These are phyloP conservation scores for Teleopsis dalmanni DNA, from an alignment of 1,140 invertebrate genomes.

Conservation along the genomic window DNA sequence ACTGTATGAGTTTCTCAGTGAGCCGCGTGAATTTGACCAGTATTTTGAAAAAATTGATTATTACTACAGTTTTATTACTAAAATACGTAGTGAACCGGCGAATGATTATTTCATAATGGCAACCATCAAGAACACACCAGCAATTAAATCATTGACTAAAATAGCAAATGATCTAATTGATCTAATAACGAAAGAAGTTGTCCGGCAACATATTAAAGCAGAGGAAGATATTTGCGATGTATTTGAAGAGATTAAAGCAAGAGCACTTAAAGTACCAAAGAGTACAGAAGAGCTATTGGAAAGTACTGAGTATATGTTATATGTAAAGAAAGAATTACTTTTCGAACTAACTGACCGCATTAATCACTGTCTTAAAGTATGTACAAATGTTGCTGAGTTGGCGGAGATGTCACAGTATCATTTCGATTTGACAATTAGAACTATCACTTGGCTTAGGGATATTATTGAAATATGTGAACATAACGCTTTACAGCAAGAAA, in stretches of 20 bases:
- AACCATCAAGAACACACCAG: constrained; percentile 47
- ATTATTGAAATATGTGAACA: constrained; percentile 65
- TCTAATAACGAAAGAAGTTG: constrained; percentile 48
- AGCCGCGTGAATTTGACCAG: constrained; percentile 49
- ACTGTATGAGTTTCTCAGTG: constrained; percentile 37
- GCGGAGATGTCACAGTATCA: constrained; percentile 58
- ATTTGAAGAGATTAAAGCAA: constrained; percentile 55
- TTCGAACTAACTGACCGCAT: constrained; percentile 56
- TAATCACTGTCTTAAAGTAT: constrained; percentile 52
- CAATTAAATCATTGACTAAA: constrained; percentile 44
- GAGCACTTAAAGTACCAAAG: constrained; percentile 55
- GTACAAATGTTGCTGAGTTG: constrained; percentile 60
- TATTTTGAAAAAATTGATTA: constrained; percentile 52
- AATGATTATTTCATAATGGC: constrained; percentile 57
- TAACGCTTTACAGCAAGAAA: constrained; percentile 66
- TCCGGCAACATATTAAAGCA: constrained; percentile 46
- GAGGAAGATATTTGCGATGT: constrained; percentile 56
- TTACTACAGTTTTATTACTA: constrained; percentile 52
- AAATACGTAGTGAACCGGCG: constrained; percentile 51
- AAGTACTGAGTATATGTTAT: constrained; percentile 57
- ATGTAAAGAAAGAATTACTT: constrained; percentile 54
- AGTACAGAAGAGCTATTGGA: constrained; percentile 67
- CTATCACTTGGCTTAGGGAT: constrained; percentile 63
- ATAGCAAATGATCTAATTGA: constrained; percentile 45
- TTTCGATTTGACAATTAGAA: constrained; percentile 57